Conservation (phyloP, 1,140 invertebrate genomes). For the Carposina sasakii region DNA sequence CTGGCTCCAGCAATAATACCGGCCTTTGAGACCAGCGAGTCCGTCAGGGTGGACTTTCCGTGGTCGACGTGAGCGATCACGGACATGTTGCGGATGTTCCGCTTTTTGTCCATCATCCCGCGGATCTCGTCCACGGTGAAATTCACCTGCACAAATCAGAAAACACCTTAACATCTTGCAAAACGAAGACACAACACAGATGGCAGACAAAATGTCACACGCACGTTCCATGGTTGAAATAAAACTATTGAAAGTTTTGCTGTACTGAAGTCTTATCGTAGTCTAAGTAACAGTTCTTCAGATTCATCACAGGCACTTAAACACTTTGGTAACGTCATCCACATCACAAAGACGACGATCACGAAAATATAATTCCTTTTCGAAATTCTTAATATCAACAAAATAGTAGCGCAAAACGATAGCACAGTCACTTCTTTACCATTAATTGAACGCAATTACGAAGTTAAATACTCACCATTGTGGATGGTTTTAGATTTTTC, state of each 20-base stretch:
- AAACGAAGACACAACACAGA: constrained; percentile 39
- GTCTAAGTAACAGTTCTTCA: background rate
- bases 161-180: constrained; percentile 37
- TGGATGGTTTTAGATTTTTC: constrained; percentile 88
- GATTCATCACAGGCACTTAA: constrained; percentile 34
- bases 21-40: constrained; percentile 99
- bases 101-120: constrained; percentile 99
- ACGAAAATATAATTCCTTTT: constrained; percentile 33
- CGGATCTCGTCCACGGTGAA: constrained; percentile 99
- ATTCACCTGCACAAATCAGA: constrained; percentile 90
- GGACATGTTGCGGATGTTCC: constrained; percentile 99
- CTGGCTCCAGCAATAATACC: constrained; percentile 99
- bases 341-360: constrained; percentile 49
- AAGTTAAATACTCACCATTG: constrained; percentile 81
- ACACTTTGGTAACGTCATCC: constrained; percentile 62
- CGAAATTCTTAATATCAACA: constrained; percentile 32
- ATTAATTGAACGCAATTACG: constrained; percentile 42
- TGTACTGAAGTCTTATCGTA: too few species aligned
- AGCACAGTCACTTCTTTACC: constrained; percentile 30
- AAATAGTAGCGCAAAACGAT: constrained; percentile 50
- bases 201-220: constrained; percentile 32
- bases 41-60: constrained; percentile 99
- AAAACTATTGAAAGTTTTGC: too few species aligned
- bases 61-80: constrained; percentile 99
- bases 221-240: constrained; percentile 34